Evolutionary conservation across 2,797 vertebrate species (phyloP).

Genomic region (Muraenolepis orangiensis): DNA sequence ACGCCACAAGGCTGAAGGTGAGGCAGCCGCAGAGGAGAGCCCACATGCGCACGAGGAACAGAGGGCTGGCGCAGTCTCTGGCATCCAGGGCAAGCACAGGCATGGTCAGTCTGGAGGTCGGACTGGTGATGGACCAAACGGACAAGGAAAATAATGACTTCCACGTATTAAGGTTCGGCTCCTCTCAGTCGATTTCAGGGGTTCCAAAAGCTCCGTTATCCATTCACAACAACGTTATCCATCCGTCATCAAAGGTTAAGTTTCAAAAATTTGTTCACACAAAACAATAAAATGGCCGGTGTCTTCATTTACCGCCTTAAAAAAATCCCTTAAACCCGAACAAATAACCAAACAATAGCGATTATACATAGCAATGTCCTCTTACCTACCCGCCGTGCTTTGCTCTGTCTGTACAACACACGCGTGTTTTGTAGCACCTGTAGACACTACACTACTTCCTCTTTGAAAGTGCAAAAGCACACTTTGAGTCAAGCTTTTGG

Average conservation of each 20-base stretch:
- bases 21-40: conserved; percentile 61
- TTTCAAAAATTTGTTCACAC: not conserved
- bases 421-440: conserved; percentile 9
- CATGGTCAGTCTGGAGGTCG: conserved; percentile 46
- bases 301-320: not conserved
- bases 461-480: conserved; percentile 42
- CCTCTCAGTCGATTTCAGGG: not conserved
- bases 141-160: not conserved
- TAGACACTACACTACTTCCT: conserved; percentile 70
- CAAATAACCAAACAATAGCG: not conserved
- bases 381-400: not conserved
- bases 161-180: conserved; percentile 11
- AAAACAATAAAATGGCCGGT: not conserved
- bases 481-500: conserved; percentile 56
- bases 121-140: not conserved
- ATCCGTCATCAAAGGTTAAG: too few species aligned
- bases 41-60: conserved; percentile 64
- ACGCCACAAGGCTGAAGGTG: conserved; percentile 69
- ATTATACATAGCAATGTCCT: not conserved
- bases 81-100: conserved; percentile 73
- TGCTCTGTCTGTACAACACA: conserved; percentile 12
- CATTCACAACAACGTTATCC: not conserved
- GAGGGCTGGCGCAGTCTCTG: conserved; percentile 66
- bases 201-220: conserved; percentile 12
- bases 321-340: not conserved